These are phyloP conservation scores for Pseudochirops corinnae DNA, from an alignment of 2,797 vertebrate species.

Conservation along the genomic window DNA sequence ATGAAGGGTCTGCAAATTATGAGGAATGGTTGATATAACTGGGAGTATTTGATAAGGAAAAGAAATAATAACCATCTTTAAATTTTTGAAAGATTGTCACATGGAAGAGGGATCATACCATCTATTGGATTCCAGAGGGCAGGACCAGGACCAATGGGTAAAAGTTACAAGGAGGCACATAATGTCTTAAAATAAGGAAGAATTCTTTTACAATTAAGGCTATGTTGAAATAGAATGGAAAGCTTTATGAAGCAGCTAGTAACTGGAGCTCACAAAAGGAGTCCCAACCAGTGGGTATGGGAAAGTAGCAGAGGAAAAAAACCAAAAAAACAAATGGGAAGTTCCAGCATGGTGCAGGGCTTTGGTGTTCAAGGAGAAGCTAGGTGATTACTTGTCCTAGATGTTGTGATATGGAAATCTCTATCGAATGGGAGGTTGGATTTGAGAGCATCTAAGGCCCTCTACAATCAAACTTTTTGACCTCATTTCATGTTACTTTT, in stretches of 20 bases:
- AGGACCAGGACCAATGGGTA: neutral
- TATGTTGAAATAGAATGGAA: neutral
- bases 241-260: neutral
- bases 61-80: neutral
- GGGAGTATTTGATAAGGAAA: neutral
- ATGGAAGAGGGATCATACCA: neutral
- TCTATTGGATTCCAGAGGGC: neutral
- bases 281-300: neutral
- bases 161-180: neutral
- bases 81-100: neutral
- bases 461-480: neutral
- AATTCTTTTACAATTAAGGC: neutral
- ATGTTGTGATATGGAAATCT: neutral
- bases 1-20: neutral
- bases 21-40: neutral
- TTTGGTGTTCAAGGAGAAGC: neutral
- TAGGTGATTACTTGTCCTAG: neutral
- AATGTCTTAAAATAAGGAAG: neutral
- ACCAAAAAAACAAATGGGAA: neutral
- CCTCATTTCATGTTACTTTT: neutral
- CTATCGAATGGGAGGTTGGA: neutral
- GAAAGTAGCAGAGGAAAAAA: neutral
- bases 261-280: neutral
- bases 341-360: neutral
- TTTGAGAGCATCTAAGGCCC: neutral